Evolutionary conservation across 2,113 vertebrate genomes (phyloP), one percentile per base, ranked within the genome.

Genomic region (Epinephelus lanceolatus): DNA sequence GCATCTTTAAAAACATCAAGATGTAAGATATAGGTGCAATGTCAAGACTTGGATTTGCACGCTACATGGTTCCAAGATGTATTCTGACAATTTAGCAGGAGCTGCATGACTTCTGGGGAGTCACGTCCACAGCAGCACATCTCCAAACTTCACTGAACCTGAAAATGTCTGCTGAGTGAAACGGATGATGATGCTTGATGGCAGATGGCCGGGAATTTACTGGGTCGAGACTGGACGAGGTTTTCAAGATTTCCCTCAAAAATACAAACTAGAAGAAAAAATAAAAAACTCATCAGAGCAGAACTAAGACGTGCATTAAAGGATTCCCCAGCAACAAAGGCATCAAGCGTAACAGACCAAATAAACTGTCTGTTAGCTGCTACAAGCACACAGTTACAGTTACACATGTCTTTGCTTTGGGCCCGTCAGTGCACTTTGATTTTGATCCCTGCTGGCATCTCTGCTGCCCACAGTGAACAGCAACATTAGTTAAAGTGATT

Each of bases 401-500:
- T 61, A 27, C n/a, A 68, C 6, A 53, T 0, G 69, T n/a, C 68
- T 88, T 70, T 59, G 61, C 83, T 82, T 37, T 40, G 61, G 85
- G 81, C 74, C 71, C 15, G 33, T 86, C 72, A 52, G 72, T 3
- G 14, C 60, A 8, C 78, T 91, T 80, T 91, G 88, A 91, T 86
- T 85, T 77, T 21, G 59, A 86, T 83, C 74, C 70, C 74, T 85
- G 84, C 71, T 85, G 86, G 82, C 86, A 23, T 85, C 55, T 73
- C 61, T n/a, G 27, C 65, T 71, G 86, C 79, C 78, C 80, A 63
- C 83, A 83, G 81, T 73, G 86, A 86, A 61, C 67, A n/a, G 81
- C 33, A 21, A 70, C 80, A 76, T 86, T 86, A 86, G 85, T 85
- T 86, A 85, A 79, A 90, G 84, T 85, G 68, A 93, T 88, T 89